A percentile compares a stretch with the other conserved stretches of the same genome.
These are phyloP conservation scores for Agraylea sexmaculata DNA, from an alignment of 1,140 invertebrate species.

Conservation along the genomic window DNA sequence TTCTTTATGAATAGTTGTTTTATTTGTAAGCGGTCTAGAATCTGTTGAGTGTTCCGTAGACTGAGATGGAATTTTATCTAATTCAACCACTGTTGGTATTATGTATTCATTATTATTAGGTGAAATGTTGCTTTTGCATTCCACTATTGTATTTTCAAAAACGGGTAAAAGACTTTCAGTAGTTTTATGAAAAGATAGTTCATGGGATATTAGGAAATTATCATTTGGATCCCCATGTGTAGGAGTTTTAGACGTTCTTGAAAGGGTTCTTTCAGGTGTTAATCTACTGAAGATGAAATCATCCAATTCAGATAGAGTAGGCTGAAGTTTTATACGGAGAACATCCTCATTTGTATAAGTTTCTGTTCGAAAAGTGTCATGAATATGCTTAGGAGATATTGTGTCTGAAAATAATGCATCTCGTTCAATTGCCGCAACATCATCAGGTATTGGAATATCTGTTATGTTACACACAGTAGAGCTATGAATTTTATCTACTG, in stretches of 20 bases:
- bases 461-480: constrained; percentile 27
- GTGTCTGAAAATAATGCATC: constrained; percentile 21
- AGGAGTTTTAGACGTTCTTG: too few species aligned
- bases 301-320: constrained; percentile 28
- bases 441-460: constrained; percentile 31
- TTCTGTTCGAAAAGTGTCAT: constrained; percentile 35
- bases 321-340: constrained; percentile 37
- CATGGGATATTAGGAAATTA: too few species aligned
- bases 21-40: not conserved
- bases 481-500: constrained; percentile 30
- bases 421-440: constrained; percentile 25
- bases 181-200: too few species aligned
- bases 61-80: constrained; percentile 17
- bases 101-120: too few species aligned
- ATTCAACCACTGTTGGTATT: constrained; percentile 20
- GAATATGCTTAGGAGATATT: constrained; percentile 27
- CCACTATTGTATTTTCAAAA: too few species aligned
- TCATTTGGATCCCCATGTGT: too few species aligned
- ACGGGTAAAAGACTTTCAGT: too few species aligned
- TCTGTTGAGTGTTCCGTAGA: not conserved
- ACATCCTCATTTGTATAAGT: constrained; percentile 37
- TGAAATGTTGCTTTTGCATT: too few species aligned
- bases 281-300: too few species aligned
- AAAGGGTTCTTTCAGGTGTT: too few species aligned
- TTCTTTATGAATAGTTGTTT: not conserved